Percentiles rank a stretch among this genome's conserved stretches.
phyloP scores from a whole-genome alignment of 2,888 invertebrate genomes.

The Emmelina monodactyla region DNA sequence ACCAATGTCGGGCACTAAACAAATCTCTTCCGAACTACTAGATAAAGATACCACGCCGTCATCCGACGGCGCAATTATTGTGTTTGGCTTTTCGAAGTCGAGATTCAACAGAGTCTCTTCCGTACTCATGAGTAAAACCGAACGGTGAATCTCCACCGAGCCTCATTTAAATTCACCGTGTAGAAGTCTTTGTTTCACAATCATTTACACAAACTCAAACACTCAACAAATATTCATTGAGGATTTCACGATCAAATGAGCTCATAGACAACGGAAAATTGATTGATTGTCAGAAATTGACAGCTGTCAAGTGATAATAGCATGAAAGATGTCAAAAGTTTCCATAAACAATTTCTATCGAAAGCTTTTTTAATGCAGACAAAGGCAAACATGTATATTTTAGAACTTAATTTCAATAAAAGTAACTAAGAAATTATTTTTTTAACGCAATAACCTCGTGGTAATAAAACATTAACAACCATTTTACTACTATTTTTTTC shows the following conservation, averaged over 20 bases:
- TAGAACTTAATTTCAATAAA: too few species aligned
- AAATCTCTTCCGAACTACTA: conserved; percentile 72
- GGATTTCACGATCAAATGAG: conserved; percentile 13
- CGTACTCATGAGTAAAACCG: conserved; percentile 68
- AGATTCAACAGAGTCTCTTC: conserved; percentile 70
- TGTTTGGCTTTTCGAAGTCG: conserved; percentile 67
- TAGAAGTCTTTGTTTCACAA: conserved; percentile 60
- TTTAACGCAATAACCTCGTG: too few species aligned
- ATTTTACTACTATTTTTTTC: too few species aligned
- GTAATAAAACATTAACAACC: too few species aligned
- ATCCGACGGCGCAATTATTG: conserved; percentile 54
- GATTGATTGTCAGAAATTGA: neutral
- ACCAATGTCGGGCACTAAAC: conserved; percentile 82
- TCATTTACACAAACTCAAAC: conserved; percentile 60
- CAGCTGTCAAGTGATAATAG: neutral
- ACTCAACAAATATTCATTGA: conserved; percentile 25
- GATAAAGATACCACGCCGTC: conserved; percentile 68
- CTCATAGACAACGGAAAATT: conserved; percentile 27
- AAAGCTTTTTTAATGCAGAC: too few species aligned
- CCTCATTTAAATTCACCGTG: conserved; percentile 57
- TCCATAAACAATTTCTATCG: too few species aligned
- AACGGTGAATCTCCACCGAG: conserved; percentile 47
- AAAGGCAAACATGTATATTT: too few species aligned
- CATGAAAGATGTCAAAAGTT: too few species aligned
- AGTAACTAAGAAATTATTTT: too few species aligned